Evolutionary conservation across 2,888 invertebrate species (phyloP), one percentile per base, ranked within the genome.

Genomic region (Serripes groenlandicus): DNA sequence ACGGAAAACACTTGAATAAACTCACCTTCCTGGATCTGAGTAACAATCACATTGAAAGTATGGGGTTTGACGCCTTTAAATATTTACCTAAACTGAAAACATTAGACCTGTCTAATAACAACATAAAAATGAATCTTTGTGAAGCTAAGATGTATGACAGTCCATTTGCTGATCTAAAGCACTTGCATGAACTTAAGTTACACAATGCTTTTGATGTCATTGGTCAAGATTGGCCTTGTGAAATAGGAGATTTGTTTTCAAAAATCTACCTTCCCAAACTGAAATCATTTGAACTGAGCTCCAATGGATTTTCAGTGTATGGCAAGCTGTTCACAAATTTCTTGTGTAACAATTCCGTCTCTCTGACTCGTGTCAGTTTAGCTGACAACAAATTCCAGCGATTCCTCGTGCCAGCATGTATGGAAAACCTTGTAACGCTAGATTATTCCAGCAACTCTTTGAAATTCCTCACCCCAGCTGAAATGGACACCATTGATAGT

Each of bases 371-470:
- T 11, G 26, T 82, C 1, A 75, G 75, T 66, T 54, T 82, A 1
- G 64, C 75, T 0, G 37, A 58, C 28, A 82, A 82, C 54, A 42
- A 58, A 34, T 82, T 82, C 21, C 23, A 64, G 5, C 4, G 28
- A 1, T 64, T 82, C 32, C 42, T 66, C 15, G 72, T 78, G 11
- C 37, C 70, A 23, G 11, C 7, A 26, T 82, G 82, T 30, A 77
- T 82, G 82, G 37, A 37, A 7, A 82, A 75, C 35, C 26, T 82
- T 26, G 28, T 52, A 15, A 18, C 26, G 4, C 72, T 82, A 7
- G 82, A 82, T 62, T 5, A 75, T 7, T 78, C 82, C 5, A 66
- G 72, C 26, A 82, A 82, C 26, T 58, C 58, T 5, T 56, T 82
- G 4, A n/a, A 78, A 26, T 28, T n/a, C 21, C 28, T 82, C 3